Percentiles rank a stretch among this genome's conserved stretches.
Conservation (phyloP, 2,113 vertebrate genomes). For the Galbula dea region DNA sequence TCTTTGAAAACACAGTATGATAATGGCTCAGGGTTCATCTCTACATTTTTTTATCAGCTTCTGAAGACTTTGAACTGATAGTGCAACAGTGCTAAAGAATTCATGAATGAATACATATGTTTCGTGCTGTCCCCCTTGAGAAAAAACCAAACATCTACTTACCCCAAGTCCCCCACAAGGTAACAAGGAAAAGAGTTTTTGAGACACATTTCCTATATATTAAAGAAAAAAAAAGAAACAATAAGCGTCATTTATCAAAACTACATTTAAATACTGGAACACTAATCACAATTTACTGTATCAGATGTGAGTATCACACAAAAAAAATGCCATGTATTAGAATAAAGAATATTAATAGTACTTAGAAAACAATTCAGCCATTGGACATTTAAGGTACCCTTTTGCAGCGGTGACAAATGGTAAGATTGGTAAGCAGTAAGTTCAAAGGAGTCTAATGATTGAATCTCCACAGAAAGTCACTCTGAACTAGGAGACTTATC, state of each 20-base stretch:
- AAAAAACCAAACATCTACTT: constrained; percentile 55
- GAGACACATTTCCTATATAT: constrained; percentile 67
- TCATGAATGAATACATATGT: background rate
- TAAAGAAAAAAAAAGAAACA: constrained; percentile 38
- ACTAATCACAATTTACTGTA: background rate
- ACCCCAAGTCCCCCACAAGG: constrained; percentile 81
- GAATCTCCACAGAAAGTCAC: background rate
- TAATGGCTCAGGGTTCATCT: background rate
- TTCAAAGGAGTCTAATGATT: background rate
- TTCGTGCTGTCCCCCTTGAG: background rate
- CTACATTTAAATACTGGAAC: background rate
- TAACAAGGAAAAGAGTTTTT: constrained; percentile 77
- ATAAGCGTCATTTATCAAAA: background rate
- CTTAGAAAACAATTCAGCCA: background rate
- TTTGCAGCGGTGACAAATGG: background rate
- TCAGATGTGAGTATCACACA: background rate
- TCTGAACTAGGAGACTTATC: background rate
- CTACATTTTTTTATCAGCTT: background rate
- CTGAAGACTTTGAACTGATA: background rate
- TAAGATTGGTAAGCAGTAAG: background rate
- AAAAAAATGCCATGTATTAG: background rate
- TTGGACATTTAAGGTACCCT: background rate
- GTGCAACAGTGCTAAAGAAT: background rate
- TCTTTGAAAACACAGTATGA: background rate
- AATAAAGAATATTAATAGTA: background rate